Evolutionary conservation across 2,797 vertebrate genomes (phyloP).

Genomic region (Takifugu rubripes): DNA sequence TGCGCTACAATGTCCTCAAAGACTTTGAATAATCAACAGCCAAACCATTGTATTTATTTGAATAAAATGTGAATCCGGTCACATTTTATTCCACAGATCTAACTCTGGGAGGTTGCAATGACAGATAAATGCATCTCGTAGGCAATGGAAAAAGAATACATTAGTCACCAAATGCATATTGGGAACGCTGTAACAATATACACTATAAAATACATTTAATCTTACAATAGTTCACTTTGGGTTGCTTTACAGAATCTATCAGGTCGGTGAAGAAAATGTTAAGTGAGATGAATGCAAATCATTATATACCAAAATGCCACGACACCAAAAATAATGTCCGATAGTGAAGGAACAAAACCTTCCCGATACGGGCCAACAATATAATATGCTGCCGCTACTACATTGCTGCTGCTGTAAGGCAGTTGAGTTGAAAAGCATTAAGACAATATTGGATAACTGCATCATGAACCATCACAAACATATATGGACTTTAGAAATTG

Average conservation of each 20-base stretch:
- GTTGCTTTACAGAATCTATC: slow-evolving; percentile 53
- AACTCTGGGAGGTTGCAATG: slow-evolving; percentile 50
- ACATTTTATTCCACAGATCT: slow-evolving; percentile 29
- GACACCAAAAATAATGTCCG: slow-evolving; percentile 60
- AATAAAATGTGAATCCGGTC: slow-evolving; percentile 25
- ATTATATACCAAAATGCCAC: slow-evolving; percentile 64
- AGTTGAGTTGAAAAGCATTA: slow-evolving; percentile 9
- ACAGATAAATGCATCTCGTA: slow-evolving; percentile 36
- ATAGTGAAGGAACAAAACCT: slow-evolving; percentile 54
- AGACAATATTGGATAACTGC: no score
- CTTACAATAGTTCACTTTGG: slow-evolving; percentile 33
- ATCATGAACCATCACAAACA: no score
- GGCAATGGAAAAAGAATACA: slow-evolving; percentile 46
- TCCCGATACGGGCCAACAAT: slow-evolving; percentile 41
- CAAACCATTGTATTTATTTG: no score
- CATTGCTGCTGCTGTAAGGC: slow-evolving; percentile 63
- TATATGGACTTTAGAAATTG: no score
- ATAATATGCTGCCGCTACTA: slow-evolving; percentile 56
- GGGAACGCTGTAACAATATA: slow-evolving; percentile 49
- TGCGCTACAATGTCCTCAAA: no score
- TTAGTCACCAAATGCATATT: slow-evolving; percentile 65
- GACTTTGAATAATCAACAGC: slow-evolving; percentile 27
- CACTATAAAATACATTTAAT: slow-evolving; percentile 43
- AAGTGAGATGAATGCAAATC: slow-evolving; percentile 61
- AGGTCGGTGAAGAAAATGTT: slow-evolving; percentile 59